Percentiles rank a stretch among this genome's conserved stretches.
Evolutionary conservation across 2,888 invertebrate species (phyloP).

Genomic region (Chymomyza fuscimana): DNA sequence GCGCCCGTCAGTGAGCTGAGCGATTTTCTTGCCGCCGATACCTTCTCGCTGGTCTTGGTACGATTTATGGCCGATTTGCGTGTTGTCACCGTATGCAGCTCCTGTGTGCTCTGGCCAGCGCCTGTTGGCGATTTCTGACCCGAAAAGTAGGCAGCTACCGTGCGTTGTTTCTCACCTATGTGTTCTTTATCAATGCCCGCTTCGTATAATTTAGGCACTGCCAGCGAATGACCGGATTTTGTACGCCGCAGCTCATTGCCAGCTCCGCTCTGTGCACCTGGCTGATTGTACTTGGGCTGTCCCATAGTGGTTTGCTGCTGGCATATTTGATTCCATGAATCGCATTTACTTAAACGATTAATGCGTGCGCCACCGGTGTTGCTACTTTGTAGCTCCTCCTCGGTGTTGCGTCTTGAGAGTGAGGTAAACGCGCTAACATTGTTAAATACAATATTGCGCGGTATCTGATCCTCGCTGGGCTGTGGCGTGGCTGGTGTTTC

Average conservation of each 20-base stretch:
- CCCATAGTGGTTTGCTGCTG: conserved; percentile 77
- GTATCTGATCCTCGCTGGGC: conserved; percentile 75
- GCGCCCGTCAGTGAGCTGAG: conserved; percentile 56
- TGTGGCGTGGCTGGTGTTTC: conserved; percentile 77
- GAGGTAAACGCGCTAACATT: conserved; percentile 77
- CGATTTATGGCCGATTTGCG: conserved; percentile 79
- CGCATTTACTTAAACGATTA: conserved; percentile 84
- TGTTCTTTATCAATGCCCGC: conserved; percentile 87
- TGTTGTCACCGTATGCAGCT: conserved; percentile 49
- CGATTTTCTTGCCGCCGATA: conserved; percentile 80
- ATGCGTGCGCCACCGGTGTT: conserved; percentile 29
- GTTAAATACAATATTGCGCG: conserved; percentile 77
- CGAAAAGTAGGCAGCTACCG: conserved; percentile 87
- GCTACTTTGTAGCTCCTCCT: conserved; percentile 44
- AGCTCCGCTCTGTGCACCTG: conserved; percentile 14
- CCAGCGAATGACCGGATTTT: conserved; percentile 87
- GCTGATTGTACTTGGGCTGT: conserved; percentile 72
- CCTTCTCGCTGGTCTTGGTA: conserved; percentile 81
- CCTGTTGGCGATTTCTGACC: conserved; percentile 80
- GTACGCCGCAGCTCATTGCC: conserved; percentile 79
- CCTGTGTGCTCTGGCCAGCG: conserved; percentile 34
- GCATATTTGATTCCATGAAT: conserved; percentile 89
- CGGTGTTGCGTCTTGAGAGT: conserved; percentile 66
- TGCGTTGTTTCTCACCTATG: conserved; percentile 85
- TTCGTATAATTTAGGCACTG: conserved; percentile 89